Evolutionary conservation across 35 echinoderm and acorn worm genomes (phyloP), one percentile per base, ranked within the genome.

Genomic region (Patiria miniata): DNA sequence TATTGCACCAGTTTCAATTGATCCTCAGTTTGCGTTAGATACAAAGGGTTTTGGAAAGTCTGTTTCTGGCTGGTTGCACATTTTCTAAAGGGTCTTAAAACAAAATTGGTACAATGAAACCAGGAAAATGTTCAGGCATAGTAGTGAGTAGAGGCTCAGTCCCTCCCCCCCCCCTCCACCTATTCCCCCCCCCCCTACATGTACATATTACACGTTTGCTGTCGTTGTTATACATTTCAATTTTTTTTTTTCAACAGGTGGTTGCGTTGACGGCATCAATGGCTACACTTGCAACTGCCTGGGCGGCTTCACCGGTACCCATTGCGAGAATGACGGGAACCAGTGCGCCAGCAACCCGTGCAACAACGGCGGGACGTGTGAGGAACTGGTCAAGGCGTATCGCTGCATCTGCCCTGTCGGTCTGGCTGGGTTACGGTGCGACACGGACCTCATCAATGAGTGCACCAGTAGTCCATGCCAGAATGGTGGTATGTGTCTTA

Each of bases 321-420:
- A 83, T 21, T 92, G 90, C 47, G 84, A 87, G 39, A 61, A 36
- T 9, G 90, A 92, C 73, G 90, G 90, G 29, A 78, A 92, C 42
- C 90, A 92, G 79, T 92, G 90, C 39, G 77, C 39, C 0, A 92
- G 90, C 33, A 92, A 87, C 57, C 90, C 90, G 16, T 97, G 95
- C 50, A 85, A 91, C 5, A 83, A 88, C 76, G 84, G 88, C 42
- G 95, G 95, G 15, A 88, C 85, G 53, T 99, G 96, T 51, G 23
- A 58, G 51, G 96, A 99, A 39, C 68, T 99, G 19, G 89, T 99
- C 54, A 65, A 89, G 73, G 96, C 89, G 40, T 99, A 87, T 78
- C 86, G 77, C 18, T 99, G 96, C 51, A 84, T 68, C 50, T 99
- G 96, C 52, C 92, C 59, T 0, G 26, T 5, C 21, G 96, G 96